Percentiles rank a stretch among this genome's conserved stretches.
phyloP scores from a whole-genome alignment of 2,113 vertebrate genomes.

The Ondatra zibethicus region DNA sequence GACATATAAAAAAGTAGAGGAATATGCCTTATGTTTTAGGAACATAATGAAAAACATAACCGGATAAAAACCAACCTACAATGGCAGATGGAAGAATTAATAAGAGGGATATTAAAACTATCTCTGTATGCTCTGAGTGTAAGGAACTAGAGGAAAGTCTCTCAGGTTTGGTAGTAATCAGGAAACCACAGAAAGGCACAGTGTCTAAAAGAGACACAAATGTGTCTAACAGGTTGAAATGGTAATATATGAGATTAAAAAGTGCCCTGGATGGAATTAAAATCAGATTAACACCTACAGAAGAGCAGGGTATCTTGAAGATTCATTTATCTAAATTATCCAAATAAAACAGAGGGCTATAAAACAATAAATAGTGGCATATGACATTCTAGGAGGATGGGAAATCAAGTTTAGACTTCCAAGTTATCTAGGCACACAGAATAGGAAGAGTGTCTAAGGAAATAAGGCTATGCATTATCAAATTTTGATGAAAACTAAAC shows the following conservation, averaged over 20 bases:
- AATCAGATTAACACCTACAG: neutral
- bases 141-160: neutral
- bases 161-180: neutral
- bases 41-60: neutral
- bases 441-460: neutral
- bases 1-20: neutral
- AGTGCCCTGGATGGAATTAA: neutral
- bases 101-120: neutral
- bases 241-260: neutral
- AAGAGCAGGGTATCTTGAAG: neutral
- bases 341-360: neutral
- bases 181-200: neutral
- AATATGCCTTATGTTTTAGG: neutral
- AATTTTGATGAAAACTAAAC: constrained; percentile 32
- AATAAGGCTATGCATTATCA: neutral
- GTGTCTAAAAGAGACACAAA: neutral
- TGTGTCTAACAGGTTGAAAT: neutral
- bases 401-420: neutral
- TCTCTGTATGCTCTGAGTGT: neutral
- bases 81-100: neutral
- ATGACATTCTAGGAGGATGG: neutral
- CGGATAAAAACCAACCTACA: constrained; percentile 11
- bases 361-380: neutral
- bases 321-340: neutral
- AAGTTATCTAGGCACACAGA: neutral